phyloP scores from a whole-genome alignment of 2,113 vertebrate species.

The Chiloscyllium plagiosum region DNA sequence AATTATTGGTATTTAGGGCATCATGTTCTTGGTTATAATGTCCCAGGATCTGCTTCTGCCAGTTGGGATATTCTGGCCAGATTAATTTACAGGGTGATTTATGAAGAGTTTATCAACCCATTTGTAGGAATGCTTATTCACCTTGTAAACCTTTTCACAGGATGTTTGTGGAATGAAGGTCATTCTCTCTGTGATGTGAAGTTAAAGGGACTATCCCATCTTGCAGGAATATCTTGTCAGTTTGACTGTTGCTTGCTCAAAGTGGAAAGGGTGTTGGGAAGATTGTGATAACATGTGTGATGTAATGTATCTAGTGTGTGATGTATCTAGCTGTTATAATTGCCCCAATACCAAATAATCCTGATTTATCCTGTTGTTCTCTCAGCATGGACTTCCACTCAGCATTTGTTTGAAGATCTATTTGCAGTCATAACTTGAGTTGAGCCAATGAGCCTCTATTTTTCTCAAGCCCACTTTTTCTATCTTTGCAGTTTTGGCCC shows the following conservation, averaged over 20 bases:
- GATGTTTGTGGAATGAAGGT: background rate
- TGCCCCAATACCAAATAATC: no score
- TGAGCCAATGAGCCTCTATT: no score
- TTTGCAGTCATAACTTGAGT: no score
- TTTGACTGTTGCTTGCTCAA: background rate
- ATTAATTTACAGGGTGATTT: background rate
- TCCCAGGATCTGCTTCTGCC: background rate
- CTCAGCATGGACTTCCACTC: no score
- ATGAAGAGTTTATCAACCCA: background rate
- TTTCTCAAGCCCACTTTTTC: no score
- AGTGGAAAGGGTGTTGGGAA: background rate
- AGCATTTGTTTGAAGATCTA: no score
- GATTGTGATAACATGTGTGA: no score
- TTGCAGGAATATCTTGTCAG: background rate
- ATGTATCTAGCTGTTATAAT: no score
- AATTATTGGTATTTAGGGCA: background rate
- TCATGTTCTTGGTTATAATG: background rate
- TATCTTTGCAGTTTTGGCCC: no score
- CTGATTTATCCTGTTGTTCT: no score
- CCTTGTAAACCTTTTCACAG: background rate
- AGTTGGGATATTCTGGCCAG: background rate
- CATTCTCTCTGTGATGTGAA: background rate
- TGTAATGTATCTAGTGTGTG: no score
- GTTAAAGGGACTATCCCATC: background rate
- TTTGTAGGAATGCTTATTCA: background rate